These are phyloP conservation scores for Pediacus dermestoides DNA, from an alignment of 2,888 invertebrate species.

Conservation along the genomic window DNA sequence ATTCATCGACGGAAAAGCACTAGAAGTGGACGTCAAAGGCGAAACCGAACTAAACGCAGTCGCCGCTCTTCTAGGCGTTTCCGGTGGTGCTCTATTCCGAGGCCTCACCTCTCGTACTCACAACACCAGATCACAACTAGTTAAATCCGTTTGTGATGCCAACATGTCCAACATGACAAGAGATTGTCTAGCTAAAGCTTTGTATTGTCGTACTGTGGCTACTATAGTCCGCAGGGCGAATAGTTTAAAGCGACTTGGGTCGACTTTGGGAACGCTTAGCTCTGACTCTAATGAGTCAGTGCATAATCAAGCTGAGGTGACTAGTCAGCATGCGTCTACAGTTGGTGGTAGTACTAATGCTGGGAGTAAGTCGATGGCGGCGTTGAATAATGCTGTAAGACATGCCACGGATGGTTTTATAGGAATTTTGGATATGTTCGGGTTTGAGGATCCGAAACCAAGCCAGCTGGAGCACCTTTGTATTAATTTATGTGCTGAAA, in stretches of 20 bases:
- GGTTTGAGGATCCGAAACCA: slow-evolving; percentile 89
- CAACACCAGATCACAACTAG: slow-evolving; percentile 72
- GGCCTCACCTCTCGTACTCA: slow-evolving; percentile 81
- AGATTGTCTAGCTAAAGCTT: slow-evolving; percentile 84
- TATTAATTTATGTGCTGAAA: slow-evolving; percentile 93
- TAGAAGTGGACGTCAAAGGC: slow-evolving; percentile 74
- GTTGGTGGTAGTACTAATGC: slow-evolving; percentile 65
- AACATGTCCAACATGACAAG: slow-evolving; percentile 85
- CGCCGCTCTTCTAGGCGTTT: slow-evolving; percentile 76
- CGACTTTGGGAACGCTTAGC: slow-evolving; percentile 77
- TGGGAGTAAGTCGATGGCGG: slow-evolving; percentile 88
- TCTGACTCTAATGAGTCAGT: slow-evolving; percentile 91
- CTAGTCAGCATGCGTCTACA: slow-evolving; percentile 81
- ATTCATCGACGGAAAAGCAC: slow-evolving; percentile 75
- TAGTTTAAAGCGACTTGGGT: slow-evolving; percentile 81
- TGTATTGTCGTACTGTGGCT: slow-evolving; percentile 91
- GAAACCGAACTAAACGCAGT: slow-evolving; percentile 83
- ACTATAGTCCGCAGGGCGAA: slow-evolving; percentile 92
- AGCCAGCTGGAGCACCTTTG: slow-evolving; percentile 90
- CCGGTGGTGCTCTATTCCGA: slow-evolving; percentile 69
- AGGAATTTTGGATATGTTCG: slow-evolving; percentile 95
- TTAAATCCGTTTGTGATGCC: slow-evolving; percentile 79
- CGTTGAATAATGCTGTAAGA: slow-evolving; percentile 84
- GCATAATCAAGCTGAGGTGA: slow-evolving; percentile 80
- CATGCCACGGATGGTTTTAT: slow-evolving; percentile 94